Conservation (phyloP, 2,113 vertebrate genomes). For the Colaptes auratus region DNA sequence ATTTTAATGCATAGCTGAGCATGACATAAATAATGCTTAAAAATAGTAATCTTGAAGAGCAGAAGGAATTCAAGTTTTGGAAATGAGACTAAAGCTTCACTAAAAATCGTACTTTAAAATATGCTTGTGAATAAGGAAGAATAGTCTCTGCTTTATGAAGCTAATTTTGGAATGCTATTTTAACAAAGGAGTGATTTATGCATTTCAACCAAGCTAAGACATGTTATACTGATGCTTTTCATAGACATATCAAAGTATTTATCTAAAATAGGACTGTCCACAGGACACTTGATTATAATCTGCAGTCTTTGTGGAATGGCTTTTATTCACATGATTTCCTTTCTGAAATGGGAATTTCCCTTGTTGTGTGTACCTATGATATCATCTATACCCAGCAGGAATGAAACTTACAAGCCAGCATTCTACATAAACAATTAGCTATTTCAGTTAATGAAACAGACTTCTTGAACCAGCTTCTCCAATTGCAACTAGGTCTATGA, state of each 20-base stretch:
- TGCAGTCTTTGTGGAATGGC: not conserved
- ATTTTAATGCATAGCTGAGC: not conserved
- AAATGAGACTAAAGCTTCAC: not conserved
- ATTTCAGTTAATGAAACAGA: slow-evolving; percentile 6
- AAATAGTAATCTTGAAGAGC: not conserved
- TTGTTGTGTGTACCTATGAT: not conserved
- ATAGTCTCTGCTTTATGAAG: slow-evolving; percentile 19
- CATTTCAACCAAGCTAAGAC: not conserved
- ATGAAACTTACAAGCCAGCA: not conserved
- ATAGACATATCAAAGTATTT: not conserved
- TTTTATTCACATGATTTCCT: not conserved
- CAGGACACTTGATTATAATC: not conserved
- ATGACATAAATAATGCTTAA: not conserved
- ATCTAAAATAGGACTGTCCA: not conserved
- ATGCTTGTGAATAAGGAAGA: not conserved
- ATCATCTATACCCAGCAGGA: not conserved
- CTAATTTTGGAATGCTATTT: slow-evolving; percentile 20
- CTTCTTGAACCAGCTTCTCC: not conserved
- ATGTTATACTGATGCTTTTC: not conserved
- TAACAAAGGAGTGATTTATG: not conserved
- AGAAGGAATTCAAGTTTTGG: not conserved
- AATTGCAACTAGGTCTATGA: not conserved
- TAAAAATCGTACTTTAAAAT: slow-evolving; percentile 7
- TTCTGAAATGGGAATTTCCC: not conserved
- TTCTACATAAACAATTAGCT: not conserved